Conservation (phyloP, 2,888 invertebrate species). For the Andrena praecox region DNA sequence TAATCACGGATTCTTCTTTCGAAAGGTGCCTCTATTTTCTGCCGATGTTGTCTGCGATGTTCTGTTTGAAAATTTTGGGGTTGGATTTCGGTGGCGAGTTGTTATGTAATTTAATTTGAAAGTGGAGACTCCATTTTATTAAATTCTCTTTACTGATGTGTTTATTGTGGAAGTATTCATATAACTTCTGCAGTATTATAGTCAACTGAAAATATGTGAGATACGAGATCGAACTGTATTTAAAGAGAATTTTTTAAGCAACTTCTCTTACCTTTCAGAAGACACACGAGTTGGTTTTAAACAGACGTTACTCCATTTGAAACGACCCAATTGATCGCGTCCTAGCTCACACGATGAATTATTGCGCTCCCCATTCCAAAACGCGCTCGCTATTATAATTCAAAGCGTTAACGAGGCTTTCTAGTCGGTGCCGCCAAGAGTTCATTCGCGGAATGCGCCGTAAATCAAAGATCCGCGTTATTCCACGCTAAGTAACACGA, state of each 20-base stretch:
- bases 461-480: constrained; percentile 19
- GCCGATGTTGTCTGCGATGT: background rate
- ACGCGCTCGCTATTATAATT: constrained; percentile 4
- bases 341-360: constrained; percentile 14
- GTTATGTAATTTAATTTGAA: no score
- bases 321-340: constrained; percentile 12
- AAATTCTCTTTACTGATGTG: no score
- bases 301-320: background rate
- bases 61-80: background rate
- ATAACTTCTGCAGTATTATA: no score
- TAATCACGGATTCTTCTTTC: background rate
- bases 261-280: no score
- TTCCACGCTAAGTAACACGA: background rate
- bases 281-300: no score
- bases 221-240: no score
- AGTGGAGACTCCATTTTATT: no score
- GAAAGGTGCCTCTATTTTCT: background rate
- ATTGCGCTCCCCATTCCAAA: background rate
- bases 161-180: no score
- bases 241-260: no score
- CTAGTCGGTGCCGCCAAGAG: background rate
- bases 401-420: constrained; percentile 11
- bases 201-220: no score
- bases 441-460: background rate
- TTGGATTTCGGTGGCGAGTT: background rate